Evolutionary conservation across 92 coral and sea anemone genomes (phyloP), one percentile per base, ranked within the genome.

Genomic region (Umimayanthus kanabou): DNA sequence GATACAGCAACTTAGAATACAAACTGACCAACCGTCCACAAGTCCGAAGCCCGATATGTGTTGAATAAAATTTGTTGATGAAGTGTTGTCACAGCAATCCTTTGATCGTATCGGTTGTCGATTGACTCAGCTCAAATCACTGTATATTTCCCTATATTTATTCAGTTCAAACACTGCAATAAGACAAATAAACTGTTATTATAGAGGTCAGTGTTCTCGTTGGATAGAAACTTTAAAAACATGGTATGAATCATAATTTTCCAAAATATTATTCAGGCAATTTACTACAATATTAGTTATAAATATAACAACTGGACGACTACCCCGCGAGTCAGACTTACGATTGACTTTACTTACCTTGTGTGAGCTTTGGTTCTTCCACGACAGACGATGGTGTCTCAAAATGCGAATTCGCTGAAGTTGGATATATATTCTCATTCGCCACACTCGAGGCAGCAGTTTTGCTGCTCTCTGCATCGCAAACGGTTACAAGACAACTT

Each of bases 341-440:
- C 22, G 22, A 18, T 47, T 43, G 30, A 14, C 69, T 47, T 43
- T 16, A 28, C 69, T 26, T 79, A 79, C 82, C 82, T 45, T 79
- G 45, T 5, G 25, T 49, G 20, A 43, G 53, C 9, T 49, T 47
- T n/a, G 18, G 37, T 47, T 29, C 47, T 6, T 77, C 81, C 33
- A n/a, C 8, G 9, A 16, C 67, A 30, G 1, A 15, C 15, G 82
- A 50, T 53, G 82, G 25, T 53, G 4, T 0, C 0, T 4, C 39
- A 53, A 79, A n/a, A 43, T 79, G 43, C 66, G 82, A 79, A 79
- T 43, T 47, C 82, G 82, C 67, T 53, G 82, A 18, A 79, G 82
- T 45, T 22, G 69, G 11, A 79, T 79, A 18, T 79, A 79, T 0
- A 47, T 11, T 53, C 82, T 79, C 69, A 49, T 4, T 1, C 14